Conservation (phyloP, 2,888 invertebrate genomes). For the Chaetoderma sp. region DNA sequence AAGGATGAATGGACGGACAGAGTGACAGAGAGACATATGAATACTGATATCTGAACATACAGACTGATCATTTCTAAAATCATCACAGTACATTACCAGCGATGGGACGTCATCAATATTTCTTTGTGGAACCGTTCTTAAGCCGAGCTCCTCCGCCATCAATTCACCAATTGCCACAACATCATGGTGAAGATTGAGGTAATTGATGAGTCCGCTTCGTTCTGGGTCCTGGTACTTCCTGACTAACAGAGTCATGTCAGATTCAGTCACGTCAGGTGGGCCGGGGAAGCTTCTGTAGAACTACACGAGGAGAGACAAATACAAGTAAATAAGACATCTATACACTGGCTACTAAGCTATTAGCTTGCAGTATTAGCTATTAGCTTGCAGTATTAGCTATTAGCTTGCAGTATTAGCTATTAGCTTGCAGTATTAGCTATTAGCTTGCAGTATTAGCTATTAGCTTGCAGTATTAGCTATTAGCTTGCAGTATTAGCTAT, state of each 20-base stretch:
- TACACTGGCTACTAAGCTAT: not conserved
- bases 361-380: not conserved
- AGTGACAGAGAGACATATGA: no score
- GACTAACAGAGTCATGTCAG: constrained; percentile 63
- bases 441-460: no score
- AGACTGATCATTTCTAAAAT: no score
- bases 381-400: no score
- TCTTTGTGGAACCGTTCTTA: constrained; percentile 35
- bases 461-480: no score
- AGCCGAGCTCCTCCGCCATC: constrained; percentile 41
- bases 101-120: constrained; percentile 44
- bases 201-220: constrained; percentile 63
- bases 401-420: no score
- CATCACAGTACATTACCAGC: no score
- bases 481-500: no score
- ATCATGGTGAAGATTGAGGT: constrained; percentile 68
- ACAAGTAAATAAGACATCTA: no score
- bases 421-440: no score
- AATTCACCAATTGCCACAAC: constrained; percentile 51
- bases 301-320: constrained; percentile 49
- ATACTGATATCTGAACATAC: no score
- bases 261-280: constrained; percentile 64
- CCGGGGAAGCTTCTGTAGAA: constrained; percentile 68
- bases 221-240: constrained; percentile 65
- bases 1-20: no score